These are phyloP conservation scores for Girardinichthys multiradiatus DNA, from an alignment of 2,113 vertebrate genomes.

Conservation along the genomic window DNA sequence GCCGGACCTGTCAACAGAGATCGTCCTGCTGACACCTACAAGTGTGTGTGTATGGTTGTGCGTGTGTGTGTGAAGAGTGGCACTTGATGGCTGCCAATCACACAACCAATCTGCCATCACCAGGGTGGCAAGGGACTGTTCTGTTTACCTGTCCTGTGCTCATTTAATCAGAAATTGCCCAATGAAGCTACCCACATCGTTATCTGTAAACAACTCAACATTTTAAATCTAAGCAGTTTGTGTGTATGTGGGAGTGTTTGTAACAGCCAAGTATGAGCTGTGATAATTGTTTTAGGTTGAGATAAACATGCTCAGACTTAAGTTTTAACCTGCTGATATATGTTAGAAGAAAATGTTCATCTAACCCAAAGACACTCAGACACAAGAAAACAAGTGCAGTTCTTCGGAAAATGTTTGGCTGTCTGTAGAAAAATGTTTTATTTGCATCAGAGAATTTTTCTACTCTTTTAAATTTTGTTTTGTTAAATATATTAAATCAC, in stretches of 20 bases:
- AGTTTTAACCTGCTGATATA: neutral
- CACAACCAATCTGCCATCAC: conserved; percentile 65
- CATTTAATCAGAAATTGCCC: conserved; percentile 64
- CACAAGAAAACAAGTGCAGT: neutral
- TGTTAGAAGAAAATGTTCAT: neutral
- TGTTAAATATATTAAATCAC: no score
- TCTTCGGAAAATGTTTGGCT: neutral
- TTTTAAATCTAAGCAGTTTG: conserved; percentile 10
- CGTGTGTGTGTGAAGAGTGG: conserved; percentile 28
- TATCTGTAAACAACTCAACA: conserved; percentile 52
- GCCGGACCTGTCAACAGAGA: conserved; percentile 62
- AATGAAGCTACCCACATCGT: conserved; percentile 59
- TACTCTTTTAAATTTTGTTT: no score
- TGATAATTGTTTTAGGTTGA: conserved; percentile 17
- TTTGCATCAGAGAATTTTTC: no score
- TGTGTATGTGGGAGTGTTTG: conserved; percentile 28
- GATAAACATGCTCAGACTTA: conserved; percentile 22
- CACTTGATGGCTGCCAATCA: conserved; percentile 74
- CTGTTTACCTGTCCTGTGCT: conserved; percentile 57
- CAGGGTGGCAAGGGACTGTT: conserved; percentile 66
- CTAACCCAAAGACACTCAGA: neutral
- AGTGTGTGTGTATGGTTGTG: conserved; percentile 19
- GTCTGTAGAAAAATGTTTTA: no score
- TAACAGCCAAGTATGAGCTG: conserved; percentile 12
- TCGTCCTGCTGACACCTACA: conserved; percentile 62